phyloP scores from a whole-genome alignment of 2,888 invertebrate genomes.

The Tipula vernalis region DNA sequence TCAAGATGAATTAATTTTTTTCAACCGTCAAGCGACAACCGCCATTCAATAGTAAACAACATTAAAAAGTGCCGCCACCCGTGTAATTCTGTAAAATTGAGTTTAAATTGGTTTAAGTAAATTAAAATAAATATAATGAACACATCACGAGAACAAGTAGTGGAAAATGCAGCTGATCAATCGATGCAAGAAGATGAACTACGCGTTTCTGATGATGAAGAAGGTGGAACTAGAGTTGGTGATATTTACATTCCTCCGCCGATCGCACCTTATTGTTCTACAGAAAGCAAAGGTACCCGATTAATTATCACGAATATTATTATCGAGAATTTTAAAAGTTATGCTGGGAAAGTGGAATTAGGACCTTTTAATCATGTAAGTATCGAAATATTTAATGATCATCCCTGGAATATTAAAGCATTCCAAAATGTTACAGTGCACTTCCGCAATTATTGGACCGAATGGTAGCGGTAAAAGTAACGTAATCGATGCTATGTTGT shows the following conservation, averaged over 20 bases:
- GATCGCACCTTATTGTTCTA: conserved; percentile 52
- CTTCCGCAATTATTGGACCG: conserved; percentile 93
- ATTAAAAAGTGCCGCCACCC: not conserved
- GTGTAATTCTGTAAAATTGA: not conserved
- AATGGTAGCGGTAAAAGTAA: conserved; percentile 99
- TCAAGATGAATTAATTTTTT: not conserved
- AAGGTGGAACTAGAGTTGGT: conserved; percentile 57
- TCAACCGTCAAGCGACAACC: not conserved
- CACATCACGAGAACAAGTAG: not conserved
- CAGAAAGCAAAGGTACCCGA: conserved; percentile 65
- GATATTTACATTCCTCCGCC: conserved; percentile 79
- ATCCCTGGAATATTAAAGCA: no score
- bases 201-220: not conserved
- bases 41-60: not conserved
- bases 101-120: not conserved
- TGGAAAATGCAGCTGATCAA: not conserved
- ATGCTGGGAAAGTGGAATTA: conserved; percentile 66
- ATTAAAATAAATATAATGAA: not conserved
- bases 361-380: conserved; percentile 93
- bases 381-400: not conserved
- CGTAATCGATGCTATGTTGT: conserved; percentile 97
- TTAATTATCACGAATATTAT: conserved; percentile 83
- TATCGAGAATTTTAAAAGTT: conserved; percentile 94
- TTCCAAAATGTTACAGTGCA: conserved; percentile 49
- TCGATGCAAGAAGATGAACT: not conserved